Base-by-base conservation (phyloP, 2,888 invertebrate genomes). In the Cybosia mesomella region DNA sequence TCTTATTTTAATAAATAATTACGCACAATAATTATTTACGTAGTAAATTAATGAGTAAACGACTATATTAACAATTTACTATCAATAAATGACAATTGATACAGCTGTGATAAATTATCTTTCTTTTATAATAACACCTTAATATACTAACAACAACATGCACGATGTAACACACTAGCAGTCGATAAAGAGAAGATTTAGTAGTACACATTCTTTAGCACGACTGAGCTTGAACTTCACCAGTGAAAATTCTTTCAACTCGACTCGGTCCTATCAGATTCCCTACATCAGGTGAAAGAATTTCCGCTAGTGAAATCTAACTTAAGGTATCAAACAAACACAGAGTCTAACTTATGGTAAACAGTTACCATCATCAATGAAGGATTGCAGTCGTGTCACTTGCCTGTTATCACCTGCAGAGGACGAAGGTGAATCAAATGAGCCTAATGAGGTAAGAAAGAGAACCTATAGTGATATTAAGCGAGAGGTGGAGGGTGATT, bases 111-210 rank as follows among this genome's bases (percentile, higher is more conserved):
- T 49, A 49, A 18, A n/a, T 49, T 39, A 39, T 43, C 18, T 43
- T 18, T 49, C 49, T 49, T 49, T n/a, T 49, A n/a, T 49, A 49
- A 49, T 49, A 49, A 49, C 49, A n/a, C n/a, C 49, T 49, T 49
- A n/a, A 49, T 49, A 9, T n/a, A 49, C 49, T 18, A 49, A 49
- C 49, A 18, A n/a, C 49, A n/a, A 49, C 49, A 49, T n/a, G 49
- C 9, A n/a, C 8, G 49, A n/a, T 49, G 9, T n/a, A 8, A 49
- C n/a, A 49, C 1, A 49, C n/a, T 49, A 9, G n/a, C n/a, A 43
- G 18, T 7, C 18, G 18, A 43, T 43, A 18, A 43, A 15, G 36
- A 36, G 36, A 10, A 36, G 18, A 18, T 43, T 43, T 43, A 43
- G 15, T 18, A 43, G 43, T 18, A 18, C 43, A 43, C 18, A 8